Evolutionary conservation across 1,140 invertebrate genomes (phyloP), one percentile per base, ranked within the genome.

Genomic region (Bombus turneri): DNA sequence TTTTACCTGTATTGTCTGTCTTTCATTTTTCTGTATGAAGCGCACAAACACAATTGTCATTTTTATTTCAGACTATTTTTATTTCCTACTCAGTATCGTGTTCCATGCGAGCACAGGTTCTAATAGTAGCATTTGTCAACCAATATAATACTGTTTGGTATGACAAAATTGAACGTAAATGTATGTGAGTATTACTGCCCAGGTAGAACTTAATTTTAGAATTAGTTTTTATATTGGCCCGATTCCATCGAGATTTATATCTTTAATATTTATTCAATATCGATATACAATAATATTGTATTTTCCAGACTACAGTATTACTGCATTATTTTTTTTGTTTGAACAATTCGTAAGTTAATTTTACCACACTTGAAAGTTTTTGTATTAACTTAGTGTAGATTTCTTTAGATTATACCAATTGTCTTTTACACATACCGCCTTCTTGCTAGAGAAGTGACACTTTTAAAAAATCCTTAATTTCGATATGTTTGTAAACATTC

Each of bases 21-120:
- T 86, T 78, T 89, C 53, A 89, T 84, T 86, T 89, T 86, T n/a
- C n/a, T 78, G 47, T 87, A 89, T 31, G 41, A 77, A 69, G n/a
- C 81, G 66, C 66, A 81, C 71, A 77, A 89, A 15, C 73, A 39
- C 62, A 59, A 41, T 31, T 66, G 18, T 78, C 15, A 31, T 39
- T 53, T 64, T 84, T 71, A 62, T 57, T 82, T 66, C 47, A 57
- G 37, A 34, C 9, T 34, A 43, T 8, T n/a, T 77, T 77, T 53
- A 31, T 57, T 78, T 83, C 25, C 22, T 53, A 53, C 3, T n/a
- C 39, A 43, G 31, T 69, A 59, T 69, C 5, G 22, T 85, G 68
- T 73, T 78, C 41, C 18, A 18, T 57, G n/a, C 18, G 13, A 71
- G 59, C 66, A 80, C 75, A 79, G 15, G 73, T 85, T 81, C 43